Evolutionary conservation across 2,888 invertebrate species (phyloP).

Genomic region (Clanis bilineata): DNA sequence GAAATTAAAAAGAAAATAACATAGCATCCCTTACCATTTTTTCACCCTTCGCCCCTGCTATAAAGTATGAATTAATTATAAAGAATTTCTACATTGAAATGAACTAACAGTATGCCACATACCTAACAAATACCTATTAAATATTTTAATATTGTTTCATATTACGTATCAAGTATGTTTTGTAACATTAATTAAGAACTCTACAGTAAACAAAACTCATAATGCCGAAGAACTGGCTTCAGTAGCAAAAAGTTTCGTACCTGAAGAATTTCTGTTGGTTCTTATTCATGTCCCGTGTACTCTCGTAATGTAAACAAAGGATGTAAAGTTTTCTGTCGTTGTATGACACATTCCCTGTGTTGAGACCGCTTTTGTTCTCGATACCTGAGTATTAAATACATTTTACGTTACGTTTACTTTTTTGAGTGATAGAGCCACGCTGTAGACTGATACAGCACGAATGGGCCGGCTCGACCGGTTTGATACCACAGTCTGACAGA

Average conservation of each 20-base stretch:
- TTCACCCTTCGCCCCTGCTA: no score
- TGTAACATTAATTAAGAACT: background rate
- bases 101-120: no score
- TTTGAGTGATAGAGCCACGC: background rate
- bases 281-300: conserved; percentile 22
- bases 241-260: conserved; percentile 21
- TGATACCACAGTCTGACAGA: no score
- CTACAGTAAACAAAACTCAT: background rate
- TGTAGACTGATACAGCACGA: no score
- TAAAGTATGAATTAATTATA: no score
- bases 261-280: conserved; percentile 25
- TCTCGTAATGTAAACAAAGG: conserved; percentile 36
- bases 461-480: no score
- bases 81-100: background rate
- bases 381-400: conserved; percentile 32
- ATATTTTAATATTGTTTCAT: background rate
- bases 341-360: conserved; percentile 32
- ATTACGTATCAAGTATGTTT: background rate
- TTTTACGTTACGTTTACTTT: background rate
- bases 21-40: no score
- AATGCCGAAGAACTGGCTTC: background rate
- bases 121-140: no score
- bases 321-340: conserved; percentile 32
- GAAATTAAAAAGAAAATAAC: no score
- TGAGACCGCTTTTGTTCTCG: conserved; percentile 31